These are phyloP conservation scores for Campylomormyrus tamandua DNA, from an alignment of 2,113 vertebrate genomes.

Conservation along the genomic window DNA sequence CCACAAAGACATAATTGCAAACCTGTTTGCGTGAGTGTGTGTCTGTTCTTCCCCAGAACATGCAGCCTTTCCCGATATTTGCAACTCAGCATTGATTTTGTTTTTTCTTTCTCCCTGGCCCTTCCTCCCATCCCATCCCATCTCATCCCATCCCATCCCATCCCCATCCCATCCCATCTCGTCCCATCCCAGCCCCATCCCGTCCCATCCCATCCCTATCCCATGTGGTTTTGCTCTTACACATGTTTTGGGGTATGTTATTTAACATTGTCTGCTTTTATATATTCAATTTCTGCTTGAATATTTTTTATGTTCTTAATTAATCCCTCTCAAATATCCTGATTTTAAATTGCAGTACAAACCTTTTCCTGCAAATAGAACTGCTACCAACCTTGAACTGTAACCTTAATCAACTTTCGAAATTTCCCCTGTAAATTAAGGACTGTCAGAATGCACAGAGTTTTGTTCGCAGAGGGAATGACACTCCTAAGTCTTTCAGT, in stretches of 20 bases:
- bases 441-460: not conserved
- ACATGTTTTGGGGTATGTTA: not conserved
- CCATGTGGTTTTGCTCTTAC: not conserved
- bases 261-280: not conserved
- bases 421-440: not conserved
- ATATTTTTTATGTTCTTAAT: not conserved
- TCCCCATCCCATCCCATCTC: not conserved
- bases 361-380: not conserved
- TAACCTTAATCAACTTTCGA: not conserved
- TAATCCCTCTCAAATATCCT: not conserved
- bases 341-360: not conserved
- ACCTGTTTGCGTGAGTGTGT: not conserved
- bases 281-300: not conserved
- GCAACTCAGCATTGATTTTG: not conserved
- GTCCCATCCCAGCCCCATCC: not conserved
- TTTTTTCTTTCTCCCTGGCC: not conserved
- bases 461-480: not conserved
- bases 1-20: too few relatives aligned
- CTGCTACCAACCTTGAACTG: not conserved
- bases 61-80: not conserved
- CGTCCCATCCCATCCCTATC: not conserved
- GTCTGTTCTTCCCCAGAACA: not conserved
- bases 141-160: not conserved
- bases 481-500: not conserved
- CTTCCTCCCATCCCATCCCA: not conserved